Percentiles rank a stretch among this genome's conserved stretches.
Evolutionary conservation across 2,113 vertebrate genomes (phyloP).

Genomic region (Tinamus guttatus): DNA sequence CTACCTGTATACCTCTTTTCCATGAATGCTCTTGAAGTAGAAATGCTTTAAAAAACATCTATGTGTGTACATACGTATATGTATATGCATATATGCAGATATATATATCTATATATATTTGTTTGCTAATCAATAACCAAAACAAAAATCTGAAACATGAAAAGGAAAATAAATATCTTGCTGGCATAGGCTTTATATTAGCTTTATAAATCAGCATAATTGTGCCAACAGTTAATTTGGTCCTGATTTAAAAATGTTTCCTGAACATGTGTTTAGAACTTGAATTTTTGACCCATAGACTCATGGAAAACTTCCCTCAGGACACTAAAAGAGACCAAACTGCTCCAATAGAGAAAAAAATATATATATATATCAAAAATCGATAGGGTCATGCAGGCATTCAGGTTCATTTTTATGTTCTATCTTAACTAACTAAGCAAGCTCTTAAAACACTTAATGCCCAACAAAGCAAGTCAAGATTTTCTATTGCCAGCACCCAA

Average conservation of each 20-base stretch:
- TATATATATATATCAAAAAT: no score
- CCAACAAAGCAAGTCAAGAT: background rate
- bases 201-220: background rate
- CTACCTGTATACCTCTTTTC: background rate
- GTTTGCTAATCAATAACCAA: background rate
- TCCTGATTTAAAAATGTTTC: background rate
- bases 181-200: background rate
- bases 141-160: background rate
- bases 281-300: background rate
- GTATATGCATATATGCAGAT: no score
- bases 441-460: background rate
- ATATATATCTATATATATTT: no score
- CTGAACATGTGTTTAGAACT: background rate
- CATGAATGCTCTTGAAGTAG: background rate
- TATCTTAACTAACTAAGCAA: background rate
- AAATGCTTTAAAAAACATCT: background rate
- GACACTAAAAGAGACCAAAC: background rate
- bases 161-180: background rate
- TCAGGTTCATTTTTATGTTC: background rate
- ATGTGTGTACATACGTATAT: no score
- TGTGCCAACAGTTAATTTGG: background rate
- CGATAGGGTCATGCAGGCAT: background rate
- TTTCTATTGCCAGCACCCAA: background rate
- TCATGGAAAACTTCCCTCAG: background rate
- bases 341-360: background rate